Base-by-base conservation (phyloP, 1,140 invertebrate species). In the Camponotus pennsylvanicus region DNA sequence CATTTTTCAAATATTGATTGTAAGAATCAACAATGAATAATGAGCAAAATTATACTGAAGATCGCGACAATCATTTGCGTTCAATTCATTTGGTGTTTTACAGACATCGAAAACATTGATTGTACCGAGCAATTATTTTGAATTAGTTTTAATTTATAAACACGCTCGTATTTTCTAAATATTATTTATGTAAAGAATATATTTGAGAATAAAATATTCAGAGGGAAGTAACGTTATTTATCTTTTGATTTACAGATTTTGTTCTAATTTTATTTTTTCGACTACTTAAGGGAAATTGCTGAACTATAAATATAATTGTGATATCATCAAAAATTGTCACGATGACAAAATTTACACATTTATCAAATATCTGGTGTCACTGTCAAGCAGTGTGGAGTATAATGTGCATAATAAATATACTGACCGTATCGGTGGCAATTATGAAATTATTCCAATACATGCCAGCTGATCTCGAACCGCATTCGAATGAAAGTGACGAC, bases 401-500 rank as follows among this genome's bases (percentile, higher is more conserved):
- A 77, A 61, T 27, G 40, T 34, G 40, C 59, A 82, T 75, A 83
- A 66, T 69, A 61, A 57, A 55, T 61, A 57, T 76, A 52, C 69
- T 37, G 32, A 21, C 45, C 66, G 37, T 73, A 52, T 80, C 83
- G 27, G n/a, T 66, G 49, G 55, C 85, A 90, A 91, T 91, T 87
- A 88, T 86, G 45, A 83, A 90, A 88, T 85, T 85, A 91, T 91
- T 86, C 76, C 78, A 82, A 91, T 86, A 82, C 34, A 57, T 49
- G 55, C 15, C 32, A 9, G 18, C 32, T 34, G 55, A 87, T 88
- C 64, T 82, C 63, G 57, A 91, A 87, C 52, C 66, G 59, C 61
- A 59, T 78, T 75, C 83, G 86, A 92, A 88, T 89, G 79, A 90
- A 84, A 94, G 92, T 90, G 93, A 93, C 91, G 93, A 94, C 93